phyloP scores from a whole-genome alignment of 1,140 invertebrate genomes.

The Drosophila fuyamai region DNA sequence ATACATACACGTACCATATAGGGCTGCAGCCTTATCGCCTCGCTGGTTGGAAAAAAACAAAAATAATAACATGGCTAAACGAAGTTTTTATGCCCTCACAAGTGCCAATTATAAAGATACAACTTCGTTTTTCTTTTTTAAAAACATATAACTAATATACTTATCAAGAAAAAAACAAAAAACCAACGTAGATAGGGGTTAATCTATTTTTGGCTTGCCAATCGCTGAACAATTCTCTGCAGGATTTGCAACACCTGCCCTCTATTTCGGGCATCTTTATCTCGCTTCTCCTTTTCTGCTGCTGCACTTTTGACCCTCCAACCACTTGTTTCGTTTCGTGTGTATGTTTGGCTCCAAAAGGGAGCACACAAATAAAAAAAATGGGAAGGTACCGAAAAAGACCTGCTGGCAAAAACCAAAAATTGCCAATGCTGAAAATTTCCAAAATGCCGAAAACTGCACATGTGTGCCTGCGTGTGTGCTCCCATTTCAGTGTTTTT shows the following conservation, averaged over 20 bases:
- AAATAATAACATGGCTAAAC: background rate
- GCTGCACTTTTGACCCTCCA: constrained; percentile 47
- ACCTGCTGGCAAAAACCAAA: constrained; percentile 26
- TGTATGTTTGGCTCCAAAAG: constrained; percentile 6
- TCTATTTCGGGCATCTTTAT: constrained; percentile 8
- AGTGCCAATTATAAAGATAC: too few species aligned
- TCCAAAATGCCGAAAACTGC: constrained; percentile 54
- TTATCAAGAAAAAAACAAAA: background rate
- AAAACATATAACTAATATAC: background rate
- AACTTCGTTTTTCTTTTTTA: background rate
- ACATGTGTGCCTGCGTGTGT: constrained; percentile 41
- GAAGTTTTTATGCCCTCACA: background rate
- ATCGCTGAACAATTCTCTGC: constrained; percentile 40
- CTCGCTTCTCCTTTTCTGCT: constrained; percentile 5
- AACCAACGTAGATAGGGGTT: constrained; percentile 8
- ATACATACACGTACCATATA: constrained; percentile 31
- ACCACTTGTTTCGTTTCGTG: constrained; percentile 53
- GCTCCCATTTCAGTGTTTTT: constrained; percentile 63
- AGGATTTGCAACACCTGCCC: constrained; percentile 43
- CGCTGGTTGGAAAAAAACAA: constrained; percentile 2
- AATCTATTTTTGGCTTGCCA: constrained; percentile 42
- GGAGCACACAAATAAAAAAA: constrained; percentile 1
- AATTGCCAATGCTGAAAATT: constrained; percentile 43
- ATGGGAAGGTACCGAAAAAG: constrained; percentile 17
- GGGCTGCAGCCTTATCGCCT: constrained; percentile 35